Conservation (phyloP, 2,113 vertebrate species). For the Apaloderma vittatum region DNA sequence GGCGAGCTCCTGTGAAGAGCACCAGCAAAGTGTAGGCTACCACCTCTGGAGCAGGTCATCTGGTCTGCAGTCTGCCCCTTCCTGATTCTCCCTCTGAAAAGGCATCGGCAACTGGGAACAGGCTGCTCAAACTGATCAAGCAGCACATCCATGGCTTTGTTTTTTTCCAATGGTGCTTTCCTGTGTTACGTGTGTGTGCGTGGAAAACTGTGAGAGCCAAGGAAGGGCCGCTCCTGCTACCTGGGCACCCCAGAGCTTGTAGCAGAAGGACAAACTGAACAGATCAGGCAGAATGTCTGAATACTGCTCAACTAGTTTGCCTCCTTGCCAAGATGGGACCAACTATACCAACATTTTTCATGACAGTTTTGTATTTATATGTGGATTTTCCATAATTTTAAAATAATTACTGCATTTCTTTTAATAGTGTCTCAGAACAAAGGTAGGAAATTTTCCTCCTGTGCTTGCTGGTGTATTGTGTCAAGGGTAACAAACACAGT, state of each 20-base stretch:
- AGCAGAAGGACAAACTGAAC: neutral
- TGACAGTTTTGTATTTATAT: neutral
- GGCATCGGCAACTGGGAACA: neutral
- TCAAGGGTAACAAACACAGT: neutral
- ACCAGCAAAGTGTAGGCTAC: neutral
- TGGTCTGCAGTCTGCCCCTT: neutral
- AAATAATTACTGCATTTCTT: neutral
- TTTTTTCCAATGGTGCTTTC: neutral
- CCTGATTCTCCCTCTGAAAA: neutral
- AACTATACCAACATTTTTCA: neutral
- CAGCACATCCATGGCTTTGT: neutral
- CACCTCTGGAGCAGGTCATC: neutral
- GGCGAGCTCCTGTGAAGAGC: neutral
- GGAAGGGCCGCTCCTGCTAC: neutral
- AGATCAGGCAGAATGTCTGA: neutral
- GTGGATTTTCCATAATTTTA: neutral
- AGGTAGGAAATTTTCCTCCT: neutral
- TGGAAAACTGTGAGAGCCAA: neutral
- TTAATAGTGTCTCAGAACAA: neutral
- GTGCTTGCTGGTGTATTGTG: neutral
- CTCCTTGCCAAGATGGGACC: neutral
- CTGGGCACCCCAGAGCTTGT: neutral
- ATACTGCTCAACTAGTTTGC: neutral
- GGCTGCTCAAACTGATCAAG: neutral
- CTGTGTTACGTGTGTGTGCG: neutral